A percentile compares a stretch with the other conserved stretches of the same genome.
Evolutionary conservation across 1,140 invertebrate genomes (phyloP).

Genomic region (Zeugodacus cucurbitae): DNA sequence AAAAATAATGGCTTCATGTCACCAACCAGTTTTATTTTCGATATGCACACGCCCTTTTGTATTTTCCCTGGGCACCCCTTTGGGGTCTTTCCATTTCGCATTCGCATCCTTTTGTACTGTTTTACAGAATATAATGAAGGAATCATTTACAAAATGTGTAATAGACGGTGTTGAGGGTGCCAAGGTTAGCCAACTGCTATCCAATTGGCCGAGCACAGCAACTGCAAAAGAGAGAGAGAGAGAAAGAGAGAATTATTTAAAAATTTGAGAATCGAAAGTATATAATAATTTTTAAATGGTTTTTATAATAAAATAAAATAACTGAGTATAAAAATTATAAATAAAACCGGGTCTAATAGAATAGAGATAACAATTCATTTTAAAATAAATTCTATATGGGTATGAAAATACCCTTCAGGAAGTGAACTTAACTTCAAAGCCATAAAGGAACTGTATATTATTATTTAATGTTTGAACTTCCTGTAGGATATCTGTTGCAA

Average conservation of each 20-base stretch:
- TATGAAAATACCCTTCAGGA: too few species aligned
- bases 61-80: conserved; percentile 57
- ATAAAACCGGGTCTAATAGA: too few species aligned
- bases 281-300: too few species aligned
- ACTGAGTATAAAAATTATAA: too few species aligned
- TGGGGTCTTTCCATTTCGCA: conserved; percentile 63
- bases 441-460: too few species aligned
- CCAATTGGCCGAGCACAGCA: conserved; percentile 41
- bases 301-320: too few species aligned
- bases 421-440: too few species aligned
- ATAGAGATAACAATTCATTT: too few species aligned
- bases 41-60: conserved; percentile 63
- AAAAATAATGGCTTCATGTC: background rate
- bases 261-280: too few species aligned
- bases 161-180: conserved; percentile 61
- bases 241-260: background rate
- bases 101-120: conserved; percentile 62
- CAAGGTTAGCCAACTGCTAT: conserved; percentile 48
- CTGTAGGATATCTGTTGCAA: too few species aligned
- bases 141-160: conserved; percentile 65
- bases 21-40: conserved; percentile 50
- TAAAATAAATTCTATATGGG: too few species aligned
- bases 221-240: conserved; percentile 32
- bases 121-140: conserved; percentile 64
- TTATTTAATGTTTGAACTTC: too few species aligned